Evolutionary conservation across 2,797 vertebrate species (phyloP), one percentile per base, ranked within the genome.

Genomic region (Florisuga fusca): DNA sequence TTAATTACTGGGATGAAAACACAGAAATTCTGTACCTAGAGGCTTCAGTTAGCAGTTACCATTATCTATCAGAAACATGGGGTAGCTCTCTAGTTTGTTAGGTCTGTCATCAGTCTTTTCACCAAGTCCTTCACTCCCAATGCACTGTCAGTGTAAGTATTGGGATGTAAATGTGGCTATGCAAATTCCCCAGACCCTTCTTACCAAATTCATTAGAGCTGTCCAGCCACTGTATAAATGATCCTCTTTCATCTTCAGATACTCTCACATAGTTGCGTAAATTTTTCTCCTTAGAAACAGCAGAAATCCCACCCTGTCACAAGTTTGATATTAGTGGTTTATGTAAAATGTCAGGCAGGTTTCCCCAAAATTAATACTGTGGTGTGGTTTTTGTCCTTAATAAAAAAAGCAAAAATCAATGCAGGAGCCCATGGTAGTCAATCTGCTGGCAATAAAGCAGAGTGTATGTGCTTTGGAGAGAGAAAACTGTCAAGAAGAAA

Each of bases 121-220:
- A 38, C 55, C 29, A 11, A 69, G 58, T 67, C 87, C 89, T 95
- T 88, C 94, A 63, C 72, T 67, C 8, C 53, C 36, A 22, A 16
- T 2, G 5, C 94, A 95, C 94, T 86, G 92, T 94, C 96, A 95
- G 76, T 7, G 41, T 26, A 45, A 31, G 59, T 66, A 90, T 94
- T 90, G 53, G 10, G 5, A 91, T 94, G 90, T 33, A 94, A 95
- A 95, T 82, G 86, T 72, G 75, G n/a, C 57, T 45, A 16, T 82
- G 73, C 66, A 75, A 53, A 74, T 87, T 94, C 93, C 87, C 90
- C n/a, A 59, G 73, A 41, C 33, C 48, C 66, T 46, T 15, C 45
- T 89, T 83, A 58, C 43, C 77, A 51, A 43, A 51, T 33, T 67
- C 59, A 41, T 53, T 69, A 81, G 33, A 53, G 34, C 67, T 80